Evolutionary conservation across 2,888 invertebrate species (phyloP).

Genomic region (Hemicrepidius hirtus): DNA sequence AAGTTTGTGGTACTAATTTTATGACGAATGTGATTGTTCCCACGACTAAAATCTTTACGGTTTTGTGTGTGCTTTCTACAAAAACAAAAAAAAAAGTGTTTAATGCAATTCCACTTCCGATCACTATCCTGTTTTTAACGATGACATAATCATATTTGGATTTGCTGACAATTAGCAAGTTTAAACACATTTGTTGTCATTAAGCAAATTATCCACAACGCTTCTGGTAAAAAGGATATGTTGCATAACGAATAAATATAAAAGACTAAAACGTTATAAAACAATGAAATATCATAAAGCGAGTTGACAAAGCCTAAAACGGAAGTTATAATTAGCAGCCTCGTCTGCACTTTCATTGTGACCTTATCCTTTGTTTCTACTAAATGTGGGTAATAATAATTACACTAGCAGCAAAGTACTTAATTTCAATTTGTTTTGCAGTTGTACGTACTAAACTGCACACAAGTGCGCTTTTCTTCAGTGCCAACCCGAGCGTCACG

Average conservation of each 20-base stretch:
- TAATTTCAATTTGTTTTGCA: constrained; percentile 30
- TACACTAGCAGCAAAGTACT: constrained; percentile 20
- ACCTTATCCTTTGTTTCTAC: constrained; percentile 23
- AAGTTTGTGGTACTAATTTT: neutral
- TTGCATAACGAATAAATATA: constrained; percentile 21
- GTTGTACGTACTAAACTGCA: constrained; percentile 12
- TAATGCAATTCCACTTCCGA: too few relatives aligned
- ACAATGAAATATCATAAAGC: constrained; percentile 27
- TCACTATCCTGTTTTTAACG: constrained; percentile 1
- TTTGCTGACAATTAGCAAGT: neutral
- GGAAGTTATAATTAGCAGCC: constrained; percentile 48
- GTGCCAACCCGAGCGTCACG: constrained; percentile 9
- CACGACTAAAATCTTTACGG: too few relatives aligned
- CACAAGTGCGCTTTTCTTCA: constrained; percentile 22
- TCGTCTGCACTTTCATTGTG: constrained; percentile 43
- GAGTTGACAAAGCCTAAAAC: constrained; percentile 46
- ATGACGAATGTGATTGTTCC: neutral
- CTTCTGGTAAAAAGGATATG: constrained; percentile 43
- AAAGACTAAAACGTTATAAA: neutral
- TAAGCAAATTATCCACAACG: constrained; percentile 20
- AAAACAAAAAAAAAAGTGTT: too few relatives aligned
- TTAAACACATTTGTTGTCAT: constrained; percentile 1
- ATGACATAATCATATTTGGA: too few relatives aligned
- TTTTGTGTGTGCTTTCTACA: too few relatives aligned
- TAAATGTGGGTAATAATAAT: constrained; percentile 20